Evolutionary conservation across 2,113 vertebrate genomes (phyloP), one percentile per base, ranked within the genome.

Genomic region (Suricata suricatta): DNA sequence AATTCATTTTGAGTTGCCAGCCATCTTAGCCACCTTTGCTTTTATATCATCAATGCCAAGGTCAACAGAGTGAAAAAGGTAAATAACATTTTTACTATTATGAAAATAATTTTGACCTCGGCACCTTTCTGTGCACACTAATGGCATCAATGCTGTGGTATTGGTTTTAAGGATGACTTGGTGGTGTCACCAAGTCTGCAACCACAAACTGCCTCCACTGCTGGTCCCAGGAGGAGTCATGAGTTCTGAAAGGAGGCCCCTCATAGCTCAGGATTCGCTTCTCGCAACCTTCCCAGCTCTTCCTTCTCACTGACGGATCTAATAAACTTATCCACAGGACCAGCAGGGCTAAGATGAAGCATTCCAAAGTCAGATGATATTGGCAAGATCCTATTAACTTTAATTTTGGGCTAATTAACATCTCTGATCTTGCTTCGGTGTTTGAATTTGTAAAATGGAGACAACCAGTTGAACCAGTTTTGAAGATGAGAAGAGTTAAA

Each of bases 361-460:
- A 2, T 35, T 69, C 35, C 52, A 8, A 77, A 33, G 1, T 82
- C 86, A 81, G 63, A 66, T 25, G 14, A 3, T 12, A 4, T 68
- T 52, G 38, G 7, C 38, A 60, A 9, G 80, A 29, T 21, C 21
- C 4, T 79, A 27, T 35, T 47, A 82, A 72, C 66, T 74, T 0
- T 4, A 63, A 77, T 21, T 44, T 23, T n/a, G n/a, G 25, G 33
- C 23, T 77, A 19, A 71, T 85, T 64, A 80, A 60, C 25, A 12
- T 74, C 27, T 80, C 9, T 71, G 19, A n/a, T 13, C 21, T 85
- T 41, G 38, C 38, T 81, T 93, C 47, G 38, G 17, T 29, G 64
- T 69, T 79, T 93, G 44, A 23, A 31, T 72, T 80, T 72, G 21
- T 82, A 77, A 88, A 97, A 60, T 63, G 35, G 12, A 16, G 60